Evolutionary conservation across 2,888 invertebrate species (phyloP).

Genomic region (Eupithecia vulgata): DNA sequence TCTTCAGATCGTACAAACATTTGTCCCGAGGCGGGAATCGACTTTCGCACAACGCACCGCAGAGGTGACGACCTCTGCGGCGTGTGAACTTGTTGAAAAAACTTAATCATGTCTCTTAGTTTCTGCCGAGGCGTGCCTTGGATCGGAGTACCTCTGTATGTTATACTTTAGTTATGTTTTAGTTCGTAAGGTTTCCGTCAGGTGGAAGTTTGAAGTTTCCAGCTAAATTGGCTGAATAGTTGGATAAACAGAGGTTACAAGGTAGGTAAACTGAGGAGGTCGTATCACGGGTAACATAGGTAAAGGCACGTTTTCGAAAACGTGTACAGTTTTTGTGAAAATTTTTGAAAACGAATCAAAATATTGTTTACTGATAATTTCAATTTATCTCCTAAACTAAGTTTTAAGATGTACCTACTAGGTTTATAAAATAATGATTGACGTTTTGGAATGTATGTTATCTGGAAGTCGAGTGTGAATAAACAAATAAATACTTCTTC

Average conservation of each 20-base stretch:
- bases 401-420: too few species aligned
- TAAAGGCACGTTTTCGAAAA: background rate
- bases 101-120: background rate
- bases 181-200: slow-evolving; percentile 50
- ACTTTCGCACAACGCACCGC: too few species aligned
- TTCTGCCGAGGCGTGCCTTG: background rate
- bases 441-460: too few species aligned
- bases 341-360: too few species aligned
- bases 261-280: background rate
- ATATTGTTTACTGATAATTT: too few species aligned
- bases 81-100: background rate
- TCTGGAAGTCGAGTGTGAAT: too few species aligned
- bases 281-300: background rate
- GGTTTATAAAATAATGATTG: too few species aligned
- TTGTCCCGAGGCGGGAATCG: too few species aligned
- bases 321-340: background rate
- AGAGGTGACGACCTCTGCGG: background rate
- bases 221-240: slow-evolving; percentile 16
- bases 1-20: too few species aligned
- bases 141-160: background rate
- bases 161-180: slow-evolving; percentile 59
- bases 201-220: slow-evolving; percentile 23
- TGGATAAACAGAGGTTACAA: slow-evolving; percentile 20
- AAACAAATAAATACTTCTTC: too few species aligned
- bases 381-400: too few species aligned